Base-by-base conservation (phyloP, 2,888 invertebrate species). In the Drosophila nr. medialis region DNA sequence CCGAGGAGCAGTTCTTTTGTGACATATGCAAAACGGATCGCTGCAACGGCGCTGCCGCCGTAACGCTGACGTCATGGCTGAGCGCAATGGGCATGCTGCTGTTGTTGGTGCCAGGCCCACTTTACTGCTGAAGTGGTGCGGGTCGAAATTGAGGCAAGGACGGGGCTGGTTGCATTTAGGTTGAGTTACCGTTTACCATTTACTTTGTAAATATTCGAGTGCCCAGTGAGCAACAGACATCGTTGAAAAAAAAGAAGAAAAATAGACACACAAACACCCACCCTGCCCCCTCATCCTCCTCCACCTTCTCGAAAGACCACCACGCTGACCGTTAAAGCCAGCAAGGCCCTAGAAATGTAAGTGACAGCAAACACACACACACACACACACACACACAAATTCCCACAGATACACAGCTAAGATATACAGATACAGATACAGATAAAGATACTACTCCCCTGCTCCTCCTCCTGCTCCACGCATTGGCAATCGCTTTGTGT, bases 11-110 rank as follows among this genome's bases (percentile, higher is more conserved):
- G 2, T 90, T 92, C 69, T 90, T 91, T n/a, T 93, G 93, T 77
- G 92, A 89, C 48, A 91, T 92, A 64, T 93, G 93, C 64, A 81
- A 82, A 8, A 63, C 79, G 45, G 92, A 93, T 73, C 74, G 81
- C 21, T 93, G 93, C 80, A 93, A 93, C 63, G 90, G 89, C 2
- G 84, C 91, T n/a, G 65, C 82, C 27, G 73, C 84, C 24, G 66
- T 75, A 10, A 74, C 76, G 85, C 53, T 80, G 32, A 67, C 72
- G 10, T 30, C 77, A 58, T 50, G 34, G 38, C n/a, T 64, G 60
- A 27, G 36, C 13, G 36, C 55, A 38, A 49, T 64, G 18, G 71
- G 64, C 7, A n/a, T 54, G 7, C 21, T 63, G 79, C 84, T 42
- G 64, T 78, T 59, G 56, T 24, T 66, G 59, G 3, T 53, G 48